Conservation (phyloP, 2,113 vertebrate species). For the Rostratula benghalensis region DNA sequence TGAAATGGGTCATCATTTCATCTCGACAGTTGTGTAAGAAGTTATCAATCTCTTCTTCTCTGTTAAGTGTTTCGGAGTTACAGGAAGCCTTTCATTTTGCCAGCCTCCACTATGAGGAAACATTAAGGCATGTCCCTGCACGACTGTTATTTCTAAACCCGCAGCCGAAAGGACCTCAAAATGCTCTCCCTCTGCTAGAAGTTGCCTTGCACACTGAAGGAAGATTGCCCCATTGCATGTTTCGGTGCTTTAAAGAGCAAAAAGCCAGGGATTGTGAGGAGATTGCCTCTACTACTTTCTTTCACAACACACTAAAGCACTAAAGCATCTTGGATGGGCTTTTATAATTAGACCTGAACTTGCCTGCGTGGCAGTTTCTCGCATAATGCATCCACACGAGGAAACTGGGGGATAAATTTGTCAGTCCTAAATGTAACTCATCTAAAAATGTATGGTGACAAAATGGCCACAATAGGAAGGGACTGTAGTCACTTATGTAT, state of each 20-base stretch:
- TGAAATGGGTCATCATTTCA: slow-evolving; percentile 31
- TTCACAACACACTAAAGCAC: background rate
- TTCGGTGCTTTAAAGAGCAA: background rate
- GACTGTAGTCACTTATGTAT: background rate
- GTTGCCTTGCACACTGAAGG: background rate
- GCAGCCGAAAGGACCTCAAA: background rate
- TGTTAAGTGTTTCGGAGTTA: slow-evolving; percentile 19
- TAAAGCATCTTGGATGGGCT: background rate
- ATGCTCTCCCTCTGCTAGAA: background rate
- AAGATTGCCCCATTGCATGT: background rate
- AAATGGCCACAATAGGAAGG: background rate
- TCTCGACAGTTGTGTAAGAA: slow-evolving; percentile 24
- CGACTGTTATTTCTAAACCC: slow-evolving; percentile 45
- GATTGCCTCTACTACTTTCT: background rate
- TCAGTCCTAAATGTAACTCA: background rate
- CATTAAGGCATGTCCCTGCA: slow-evolving; percentile 41
- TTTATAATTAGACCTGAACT: slow-evolving; percentile 21
- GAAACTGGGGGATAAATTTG: background rate
- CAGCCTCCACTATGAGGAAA: slow-evolving; percentile 26
- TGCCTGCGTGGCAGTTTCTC: background rate
- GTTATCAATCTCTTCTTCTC: slow-evolving; percentile 11
- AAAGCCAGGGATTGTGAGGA: background rate
- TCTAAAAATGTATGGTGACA: background rate
- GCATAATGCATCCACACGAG: background rate
- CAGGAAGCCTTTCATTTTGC: slow-evolving; percentile 42